Evolutionary conservation across 2,888 invertebrate species (phyloP).

Genomic region (Morpho helenor): DNA sequence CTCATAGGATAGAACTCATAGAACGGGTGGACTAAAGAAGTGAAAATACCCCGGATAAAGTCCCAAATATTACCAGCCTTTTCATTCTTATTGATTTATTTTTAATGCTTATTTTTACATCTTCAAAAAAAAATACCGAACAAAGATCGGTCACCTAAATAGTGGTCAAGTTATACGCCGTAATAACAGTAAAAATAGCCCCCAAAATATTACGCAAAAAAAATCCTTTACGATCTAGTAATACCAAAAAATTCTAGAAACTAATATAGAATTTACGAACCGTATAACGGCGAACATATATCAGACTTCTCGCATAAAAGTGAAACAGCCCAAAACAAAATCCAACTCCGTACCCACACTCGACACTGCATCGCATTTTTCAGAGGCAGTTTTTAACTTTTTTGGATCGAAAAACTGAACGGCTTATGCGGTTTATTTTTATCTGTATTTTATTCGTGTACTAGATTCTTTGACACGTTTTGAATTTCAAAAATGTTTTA

Average conservation of each 20-base stretch:
- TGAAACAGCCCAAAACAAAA: constrained; percentile 5
- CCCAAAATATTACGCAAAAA: neutral
- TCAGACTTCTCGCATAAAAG: constrained; percentile 3
- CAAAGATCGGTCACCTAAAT: no score
- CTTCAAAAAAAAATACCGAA: no score
- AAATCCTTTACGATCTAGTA: constrained; percentile 4
- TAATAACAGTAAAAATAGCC: neutral
- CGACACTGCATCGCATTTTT: constrained; percentile 7
- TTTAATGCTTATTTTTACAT: no score
- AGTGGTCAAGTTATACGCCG: no score
- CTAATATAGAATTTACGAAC: constrained; percentile 8
- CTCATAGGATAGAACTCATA: no score
- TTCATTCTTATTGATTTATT: no score
- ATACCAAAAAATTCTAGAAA: constrained; percentile 1
- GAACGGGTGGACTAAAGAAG: no score
- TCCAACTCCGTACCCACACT: constrained; percentile 1
- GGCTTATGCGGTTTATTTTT: neutral
- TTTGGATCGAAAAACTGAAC: constrained; percentile 3
- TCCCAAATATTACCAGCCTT: no score
- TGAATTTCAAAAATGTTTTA: no score
- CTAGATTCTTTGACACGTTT: no score
- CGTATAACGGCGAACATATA: constrained; percentile 5
- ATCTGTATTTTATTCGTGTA: constrained; percentile 1
- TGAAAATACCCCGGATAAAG: no score
- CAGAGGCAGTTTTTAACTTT: constrained; percentile 2